Percentiles rank a stretch among this genome's conserved stretches.
Conservation (phyloP, 2,113 vertebrate species). For the Salminus brasiliensis region DNA sequence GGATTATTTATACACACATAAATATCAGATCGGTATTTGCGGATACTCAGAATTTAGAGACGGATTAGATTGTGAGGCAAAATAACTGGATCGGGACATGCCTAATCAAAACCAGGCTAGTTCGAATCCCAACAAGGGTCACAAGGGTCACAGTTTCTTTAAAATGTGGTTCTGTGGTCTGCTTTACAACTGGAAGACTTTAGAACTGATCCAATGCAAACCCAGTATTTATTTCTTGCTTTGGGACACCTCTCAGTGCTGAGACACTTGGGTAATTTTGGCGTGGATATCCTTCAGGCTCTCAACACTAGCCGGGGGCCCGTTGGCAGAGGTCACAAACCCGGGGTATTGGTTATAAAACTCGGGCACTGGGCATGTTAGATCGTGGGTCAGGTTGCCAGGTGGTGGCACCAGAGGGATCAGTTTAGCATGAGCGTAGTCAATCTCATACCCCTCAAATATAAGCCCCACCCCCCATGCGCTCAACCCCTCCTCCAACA, state of each 20-base stretch:
- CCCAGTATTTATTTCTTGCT: too few relatives aligned
- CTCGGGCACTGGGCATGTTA: not conserved
- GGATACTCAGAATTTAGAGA: too few relatives aligned
- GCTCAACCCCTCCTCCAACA: slow-evolving; percentile 66
- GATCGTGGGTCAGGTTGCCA: not conserved
- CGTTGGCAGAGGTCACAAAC: slow-evolving; percentile 73
- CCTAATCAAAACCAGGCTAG: too few relatives aligned
- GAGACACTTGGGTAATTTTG: slow-evolving; percentile 55
- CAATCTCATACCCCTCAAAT: slow-evolving; percentile 79
- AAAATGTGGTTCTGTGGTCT: too few relatives aligned
- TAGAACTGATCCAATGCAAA: too few relatives aligned
- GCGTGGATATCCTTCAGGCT: slow-evolving; percentile 55
- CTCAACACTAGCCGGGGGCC: slow-evolving; percentile 66
- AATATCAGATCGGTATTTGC: too few relatives aligned
- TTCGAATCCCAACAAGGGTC: too few relatives aligned
- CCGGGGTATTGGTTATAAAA: slow-evolving; percentile 70
- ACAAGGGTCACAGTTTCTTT: too few relatives aligned
- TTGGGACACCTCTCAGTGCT: not conserved
- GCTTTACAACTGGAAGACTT: too few relatives aligned
- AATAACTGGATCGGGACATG: too few relatives aligned
- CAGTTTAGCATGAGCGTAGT: slow-evolving; percentile 78
- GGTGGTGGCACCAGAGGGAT: slow-evolving; percentile 63
- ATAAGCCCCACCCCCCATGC: slow-evolving; percentile 71
- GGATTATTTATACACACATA: too few relatives aligned
- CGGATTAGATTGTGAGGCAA: too few relatives aligned